Percentiles rank a stretch among this genome's conserved stretches.
phyloP scores from a whole-genome alignment of 2,797 vertebrate species.

The Hemibagrus guttatus region DNA sequence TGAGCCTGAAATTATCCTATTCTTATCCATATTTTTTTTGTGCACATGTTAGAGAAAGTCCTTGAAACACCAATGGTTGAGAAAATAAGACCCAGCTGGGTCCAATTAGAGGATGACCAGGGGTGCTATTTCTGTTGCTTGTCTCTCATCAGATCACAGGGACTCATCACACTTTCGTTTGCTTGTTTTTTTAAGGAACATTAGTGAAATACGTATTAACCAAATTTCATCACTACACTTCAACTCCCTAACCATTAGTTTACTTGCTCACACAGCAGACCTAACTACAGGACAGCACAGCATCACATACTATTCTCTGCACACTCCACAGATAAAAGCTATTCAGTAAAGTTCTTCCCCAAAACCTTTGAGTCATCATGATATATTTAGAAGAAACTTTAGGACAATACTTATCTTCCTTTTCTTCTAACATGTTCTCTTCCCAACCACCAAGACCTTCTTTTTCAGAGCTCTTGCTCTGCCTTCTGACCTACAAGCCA shows the following conservation, averaged over 20 bases:
- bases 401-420: background rate
- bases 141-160: constrained; percentile 51
- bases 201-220: constrained; percentile 46
- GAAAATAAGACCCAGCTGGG: constrained; percentile 59
- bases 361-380: background rate
- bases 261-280: constrained; percentile 13
- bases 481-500: background rate
- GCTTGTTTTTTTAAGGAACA: constrained; percentile 55
- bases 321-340: background rate
- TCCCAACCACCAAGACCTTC: background rate
- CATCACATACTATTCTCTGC: background rate
- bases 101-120: constrained; percentile 59
- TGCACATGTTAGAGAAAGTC: constrained; percentile 44
- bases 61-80: constrained; percentile 55
- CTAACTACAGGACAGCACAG: background rate
- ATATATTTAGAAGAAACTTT: background rate
- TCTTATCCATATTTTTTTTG: constrained; percentile 37
- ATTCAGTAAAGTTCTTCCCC: too few relatives aligned
- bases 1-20: constrained; percentile 29
- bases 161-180: constrained; percentile 59
- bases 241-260: constrained; percentile 28
- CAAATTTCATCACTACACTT: constrained; percentile 33
- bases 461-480: background rate
- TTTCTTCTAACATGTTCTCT: background rate
- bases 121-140: constrained; percentile 53